Base-by-base conservation (phyloP, 2,888 invertebrate species). In the Cataglyphis altisquamis region DNA sequence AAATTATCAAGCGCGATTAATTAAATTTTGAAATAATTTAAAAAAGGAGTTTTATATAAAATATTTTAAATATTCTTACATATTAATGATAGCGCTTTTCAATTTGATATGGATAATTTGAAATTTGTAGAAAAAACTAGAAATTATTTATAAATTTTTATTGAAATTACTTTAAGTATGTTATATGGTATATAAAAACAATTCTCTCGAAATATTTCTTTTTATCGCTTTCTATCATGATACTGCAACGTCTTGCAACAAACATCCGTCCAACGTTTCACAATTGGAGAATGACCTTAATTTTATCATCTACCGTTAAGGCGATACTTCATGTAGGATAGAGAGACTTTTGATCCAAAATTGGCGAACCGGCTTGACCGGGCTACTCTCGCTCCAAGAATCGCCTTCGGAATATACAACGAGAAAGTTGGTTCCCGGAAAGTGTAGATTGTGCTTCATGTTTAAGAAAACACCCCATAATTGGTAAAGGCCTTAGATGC, bases 381-480 rank as follows among this genome's bases (percentile, higher is more conserved):
- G 72, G 82, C 67, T 84, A 84, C 86, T 90, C 89, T 89, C 88
- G 83, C 87, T 89, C 88, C 87, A 77, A 86, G 88, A 88, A 88
- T 83, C 77, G 75, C 52, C 66, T 83, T 45, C 84, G 67, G 70
- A 63, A 67, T 62, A 8, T 29, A 55, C 73, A 18, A 55, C 73
- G 87, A 84, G 91, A 89, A 91, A 90, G 87, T 90, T 55, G 74
- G 84, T 91, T 92, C 91, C 78, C 88, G 89, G 91, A 91, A 91
- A 91, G 88, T 86, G 67, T 75, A 74, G 75, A 82, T 74, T 25
- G 68, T 68, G 62, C 15, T 85, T 81, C 73, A 85, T 85, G 78
- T 87, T 87, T 88, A 82, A 87, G 84, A 87, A 90, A 87, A 85
- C 84, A 83, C 21, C 18, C 86, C 84, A 60, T 86, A 75, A 15